These are phyloP conservation scores for Phoeniculus purpureus DNA, from an alignment of 2,797 vertebrate species.

Conservation along the genomic window DNA sequence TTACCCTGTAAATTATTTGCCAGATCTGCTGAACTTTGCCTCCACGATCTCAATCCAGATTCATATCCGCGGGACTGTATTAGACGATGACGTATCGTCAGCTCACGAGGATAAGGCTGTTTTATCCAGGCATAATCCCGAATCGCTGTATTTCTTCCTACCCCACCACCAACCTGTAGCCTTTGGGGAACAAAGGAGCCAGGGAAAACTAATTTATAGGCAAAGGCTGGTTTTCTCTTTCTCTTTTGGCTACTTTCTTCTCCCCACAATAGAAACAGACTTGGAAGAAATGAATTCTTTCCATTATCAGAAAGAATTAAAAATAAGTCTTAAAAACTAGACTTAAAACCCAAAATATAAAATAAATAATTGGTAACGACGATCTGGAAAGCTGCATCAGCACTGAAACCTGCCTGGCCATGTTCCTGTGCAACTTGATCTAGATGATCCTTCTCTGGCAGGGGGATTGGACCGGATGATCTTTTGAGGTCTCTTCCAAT, in stretches of 20 bases:
- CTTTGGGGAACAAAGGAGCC: conserved; percentile 20
- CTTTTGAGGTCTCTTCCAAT: too few relatives aligned
- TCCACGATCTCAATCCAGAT: background rate
- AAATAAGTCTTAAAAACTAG: background rate
- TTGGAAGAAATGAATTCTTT: background rate
- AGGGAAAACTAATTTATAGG: conserved; percentile 34
- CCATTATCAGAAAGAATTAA: background rate
- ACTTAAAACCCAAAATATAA: too few relatives aligned
- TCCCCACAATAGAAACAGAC: background rate
- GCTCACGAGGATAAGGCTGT: background rate
- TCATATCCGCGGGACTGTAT: background rate
- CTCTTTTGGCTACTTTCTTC: background rate
- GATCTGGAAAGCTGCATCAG: background rate
- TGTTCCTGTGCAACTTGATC: too few relatives aligned
- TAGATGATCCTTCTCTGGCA: too few relatives aligned
- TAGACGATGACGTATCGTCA: conserved; percentile 17
- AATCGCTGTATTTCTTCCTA: conserved; percentile 40
- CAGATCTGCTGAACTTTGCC: conserved; percentile 25
- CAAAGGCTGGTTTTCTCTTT: conserved; percentile 15
- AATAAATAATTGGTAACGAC: background rate
- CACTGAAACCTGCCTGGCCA: background rate
- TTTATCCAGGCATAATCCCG: conserved; percentile 42
- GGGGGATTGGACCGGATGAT: too few relatives aligned
- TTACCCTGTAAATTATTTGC: conserved; percentile 30
- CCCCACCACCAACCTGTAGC: background rate